phyloP scores from a whole-genome alignment of 2,797 vertebrate genomes.

The Menidia menidia region DNA sequence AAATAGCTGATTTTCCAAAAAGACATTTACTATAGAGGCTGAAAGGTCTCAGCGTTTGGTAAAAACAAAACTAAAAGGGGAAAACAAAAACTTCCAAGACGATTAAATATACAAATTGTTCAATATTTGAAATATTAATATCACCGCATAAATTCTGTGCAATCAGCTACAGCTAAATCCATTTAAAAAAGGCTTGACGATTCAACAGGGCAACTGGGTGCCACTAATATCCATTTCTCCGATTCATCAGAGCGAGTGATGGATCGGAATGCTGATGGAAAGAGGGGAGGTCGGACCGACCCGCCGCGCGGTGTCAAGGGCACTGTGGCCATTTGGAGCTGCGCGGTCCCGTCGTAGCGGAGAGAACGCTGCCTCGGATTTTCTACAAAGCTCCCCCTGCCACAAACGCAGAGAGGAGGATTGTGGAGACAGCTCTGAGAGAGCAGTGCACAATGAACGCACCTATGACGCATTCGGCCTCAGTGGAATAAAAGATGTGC shows the following conservation, averaged over 20 bases:
- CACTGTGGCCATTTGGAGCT: constrained; percentile 45
- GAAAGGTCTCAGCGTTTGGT: too few relatives aligned
- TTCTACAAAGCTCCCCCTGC: constrained; percentile 16
- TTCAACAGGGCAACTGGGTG: constrained; percentile 44
- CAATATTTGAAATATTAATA: too few relatives aligned
- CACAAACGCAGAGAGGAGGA: constrained; percentile 17
- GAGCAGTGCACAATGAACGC: constrained; percentile 31
- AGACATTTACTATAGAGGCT: too few relatives aligned
- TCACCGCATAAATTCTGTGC: too few relatives aligned
- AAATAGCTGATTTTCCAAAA: too few relatives aligned
- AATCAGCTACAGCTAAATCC: too few relatives aligned
- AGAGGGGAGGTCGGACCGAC: constrained; percentile 1
- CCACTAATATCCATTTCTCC: constrained; percentile 16
- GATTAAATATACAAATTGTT: too few relatives aligned
- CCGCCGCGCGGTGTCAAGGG: constrained; percentile 56
- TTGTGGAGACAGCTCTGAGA: not conserved
- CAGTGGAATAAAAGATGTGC: constrained; percentile 35
- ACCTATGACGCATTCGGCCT: constrained; percentile 58
- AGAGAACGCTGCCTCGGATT: constrained; percentile 22
- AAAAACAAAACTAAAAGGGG: too few relatives aligned
- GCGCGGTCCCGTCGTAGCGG: constrained; percentile 13
- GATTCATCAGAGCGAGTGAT: constrained; percentile 18
- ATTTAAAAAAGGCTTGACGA: not conserved
- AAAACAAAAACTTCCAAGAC: too few relatives aligned
- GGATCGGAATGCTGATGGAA: constrained; percentile 58